Base-by-base conservation (phyloP, 2,888 invertebrate genomes). In the Callimorpha dominula region DNA sequence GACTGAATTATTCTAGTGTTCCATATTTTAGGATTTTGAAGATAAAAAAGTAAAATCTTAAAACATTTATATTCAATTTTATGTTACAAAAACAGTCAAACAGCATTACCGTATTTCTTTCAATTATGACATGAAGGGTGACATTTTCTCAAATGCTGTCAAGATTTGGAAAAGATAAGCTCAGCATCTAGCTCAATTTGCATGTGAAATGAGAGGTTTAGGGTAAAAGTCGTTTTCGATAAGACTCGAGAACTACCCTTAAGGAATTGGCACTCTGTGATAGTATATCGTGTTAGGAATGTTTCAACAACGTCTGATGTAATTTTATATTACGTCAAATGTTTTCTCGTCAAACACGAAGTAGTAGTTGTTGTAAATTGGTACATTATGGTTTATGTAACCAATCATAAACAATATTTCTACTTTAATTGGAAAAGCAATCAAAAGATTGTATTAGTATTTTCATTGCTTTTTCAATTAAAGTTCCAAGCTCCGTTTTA, bases 91-190 rank as follows among this genome's bases (percentile, higher is more conserved):
- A 31, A 4, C 1, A 4, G 12, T 5, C 14, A 60, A 12, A 60
- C 14, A 14, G 20, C 1, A n/a, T 52, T 50, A 11, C 9, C 52
- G n/a, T 70, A 70, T 64, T 64, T 70, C 17, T 63, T 73, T 73
- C 73, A 73, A 73, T 73, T 57, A 57, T 63, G 70, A 67, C 67
- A 70, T 70, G 15, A 43, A 52, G n/a, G 52, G 11, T n/a, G 42
- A 63, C 54, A 43, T 64, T 49, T 63, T 70, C 64, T 60, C 50
- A 67, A 60, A 57, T 65, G 42, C 42, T 68, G 64, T 68, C 57
- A 60, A 65, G 74, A 71, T 68, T 50, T 71, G 14, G 50, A 50
- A 68, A 49, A 15, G 70, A 74, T 71, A 74, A 68, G 68, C 60
- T 68, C 42, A 31, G 49, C 43, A 49, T 54, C 12, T 15, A 54